A percentile compares a stretch with the other conserved stretches of the same genome.
These are phyloP conservation scores for Steatornis caripensis DNA, from an alignment of 2,113 vertebrate genomes.

Conservation along the genomic window DNA sequence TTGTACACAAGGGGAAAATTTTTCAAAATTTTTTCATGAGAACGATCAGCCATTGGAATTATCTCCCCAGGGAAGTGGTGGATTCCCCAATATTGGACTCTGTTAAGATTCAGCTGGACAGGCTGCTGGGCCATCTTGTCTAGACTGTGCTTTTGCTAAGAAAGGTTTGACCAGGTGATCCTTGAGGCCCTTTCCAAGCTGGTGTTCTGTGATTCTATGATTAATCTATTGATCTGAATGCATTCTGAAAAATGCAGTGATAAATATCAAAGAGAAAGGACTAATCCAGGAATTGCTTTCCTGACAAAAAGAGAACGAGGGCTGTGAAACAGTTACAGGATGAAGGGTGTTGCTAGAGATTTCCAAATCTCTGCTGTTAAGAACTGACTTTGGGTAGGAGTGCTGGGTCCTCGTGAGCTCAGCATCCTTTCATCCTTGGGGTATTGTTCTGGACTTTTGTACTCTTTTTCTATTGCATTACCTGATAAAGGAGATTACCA, in stretches of 20 bases:
- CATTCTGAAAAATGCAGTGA: not conserved
- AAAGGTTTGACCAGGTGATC: not conserved
- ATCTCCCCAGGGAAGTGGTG: not conserved
- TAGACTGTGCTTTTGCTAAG: not conserved
- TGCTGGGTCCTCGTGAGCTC: not conserved
- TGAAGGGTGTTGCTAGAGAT: not conserved
- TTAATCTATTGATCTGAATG: not conserved
- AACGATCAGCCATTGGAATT: not conserved
- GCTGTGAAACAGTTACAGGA: not conserved
- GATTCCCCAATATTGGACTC: not conserved
- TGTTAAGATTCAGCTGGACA: not conserved
- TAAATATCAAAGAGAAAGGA: not conserved
- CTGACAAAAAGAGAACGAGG: not conserved
- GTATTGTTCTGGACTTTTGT: not conserved
- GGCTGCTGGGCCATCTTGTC: not conserved
- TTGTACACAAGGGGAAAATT: not conserved
- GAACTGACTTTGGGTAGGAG: not conserved
- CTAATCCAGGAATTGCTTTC: not conserved
- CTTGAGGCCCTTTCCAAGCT: not conserved
- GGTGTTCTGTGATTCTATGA: not conserved
- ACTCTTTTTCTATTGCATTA: not conserved
- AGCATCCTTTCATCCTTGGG: not conserved
- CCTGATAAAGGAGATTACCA: not conserved
- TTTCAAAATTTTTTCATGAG: not conserved
- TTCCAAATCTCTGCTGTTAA: not conserved